A percentile compares a stretch with the other conserved stretches of the same genome.
Evolutionary conservation across 2,888 invertebrate genomes (phyloP).

Genomic region (Cordylochernes scorpioides): DNA sequence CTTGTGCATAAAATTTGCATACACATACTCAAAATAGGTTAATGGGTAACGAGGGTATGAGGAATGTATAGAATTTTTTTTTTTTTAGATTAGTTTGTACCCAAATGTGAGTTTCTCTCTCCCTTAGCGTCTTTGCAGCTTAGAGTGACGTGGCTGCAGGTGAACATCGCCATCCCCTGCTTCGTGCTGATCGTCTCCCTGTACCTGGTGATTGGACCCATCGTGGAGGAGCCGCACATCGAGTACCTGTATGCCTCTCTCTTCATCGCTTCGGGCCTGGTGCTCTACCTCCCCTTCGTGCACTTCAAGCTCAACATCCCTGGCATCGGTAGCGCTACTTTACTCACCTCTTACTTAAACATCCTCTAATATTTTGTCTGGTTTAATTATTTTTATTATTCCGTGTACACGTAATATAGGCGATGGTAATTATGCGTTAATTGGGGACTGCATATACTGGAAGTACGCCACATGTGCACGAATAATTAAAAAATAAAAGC

Average conservation of each 20-base stretch:
- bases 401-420: neutral
- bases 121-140: neutral
- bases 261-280: slow-evolving; percentile 60
- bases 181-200: slow-evolving; percentile 61
- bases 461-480: neutral
- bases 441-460: too few species aligned
- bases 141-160: slow-evolving; percentile 26
- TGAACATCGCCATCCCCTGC: slow-evolving; percentile 69
- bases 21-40: neutral
- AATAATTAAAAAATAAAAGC: neutral
- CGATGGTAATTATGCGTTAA: too few species aligned
- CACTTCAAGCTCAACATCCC: slow-evolving; percentile 55
- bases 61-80: neutral
- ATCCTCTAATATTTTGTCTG: neutral
- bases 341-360: neutral
- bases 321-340: slow-evolving; percentile 45
- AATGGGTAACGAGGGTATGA: neutral
- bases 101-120: slow-evolving; percentile 11
- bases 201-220: slow-evolving; percentile 76
- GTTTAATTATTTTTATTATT: neutral
- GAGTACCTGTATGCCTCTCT: slow-evolving; percentile 75
- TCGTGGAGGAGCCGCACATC: slow-evolving; percentile 68
- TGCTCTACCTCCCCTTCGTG: slow-evolving; percentile 81
- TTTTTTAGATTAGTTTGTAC: slow-evolving; percentile 1
- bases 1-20: neutral